These are phyloP conservation scores for Clavelina lepadiformis DNA, from an alignment of 23 tunicate genomes.

Conservation along the genomic window DNA sequence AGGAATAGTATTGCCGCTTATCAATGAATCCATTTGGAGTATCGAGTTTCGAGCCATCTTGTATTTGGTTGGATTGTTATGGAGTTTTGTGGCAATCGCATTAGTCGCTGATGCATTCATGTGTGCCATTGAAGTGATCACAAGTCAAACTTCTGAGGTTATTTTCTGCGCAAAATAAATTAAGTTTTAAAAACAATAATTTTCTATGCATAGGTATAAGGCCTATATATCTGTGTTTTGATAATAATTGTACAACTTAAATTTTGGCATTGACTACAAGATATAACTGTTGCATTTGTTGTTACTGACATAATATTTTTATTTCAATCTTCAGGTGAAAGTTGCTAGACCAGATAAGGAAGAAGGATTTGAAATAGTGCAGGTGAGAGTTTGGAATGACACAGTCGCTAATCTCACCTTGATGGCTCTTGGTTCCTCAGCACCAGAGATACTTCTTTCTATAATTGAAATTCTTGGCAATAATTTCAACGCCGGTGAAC, in stretches of 20 bases:
- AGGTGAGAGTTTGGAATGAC: slow-evolving; percentile 98
- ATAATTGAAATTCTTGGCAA: slow-evolving; percentile 87
- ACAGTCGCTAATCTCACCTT: slow-evolving; percentile 98
- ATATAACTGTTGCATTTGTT: background rate
- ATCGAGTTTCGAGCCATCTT: slow-evolving; percentile 50
- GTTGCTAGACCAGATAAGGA: slow-evolving; percentile 74
- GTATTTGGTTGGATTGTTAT: slow-evolving; percentile 72
- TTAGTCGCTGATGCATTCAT: slow-evolving; percentile 92
- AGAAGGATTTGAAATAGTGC: slow-evolving; percentile 61
- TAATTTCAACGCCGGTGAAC: slow-evolving; percentile 72
- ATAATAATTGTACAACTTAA: background rate
- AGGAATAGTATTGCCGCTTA: slow-evolving; percentile 75
- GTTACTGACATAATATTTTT: background rate
- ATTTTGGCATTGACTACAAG: background rate
- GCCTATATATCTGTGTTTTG: background rate
- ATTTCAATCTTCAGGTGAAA: slow-evolving; percentile 38
- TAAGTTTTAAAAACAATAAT: background rate
- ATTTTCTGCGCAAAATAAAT: background rate
- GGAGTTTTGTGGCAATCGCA: slow-evolving; percentile 93
- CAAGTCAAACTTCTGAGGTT: slow-evolving; percentile 74
- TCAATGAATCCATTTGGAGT: slow-evolving; percentile 86
- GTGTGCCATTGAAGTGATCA: slow-evolving; percentile 95
- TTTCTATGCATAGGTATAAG: no score
- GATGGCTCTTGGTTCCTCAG: slow-evolving; percentile 96
- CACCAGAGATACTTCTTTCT: slow-evolving; percentile 93